Evolutionary conservation across 2,888 invertebrate species (phyloP).

Genomic region (Calameuta filiformis): DNA sequence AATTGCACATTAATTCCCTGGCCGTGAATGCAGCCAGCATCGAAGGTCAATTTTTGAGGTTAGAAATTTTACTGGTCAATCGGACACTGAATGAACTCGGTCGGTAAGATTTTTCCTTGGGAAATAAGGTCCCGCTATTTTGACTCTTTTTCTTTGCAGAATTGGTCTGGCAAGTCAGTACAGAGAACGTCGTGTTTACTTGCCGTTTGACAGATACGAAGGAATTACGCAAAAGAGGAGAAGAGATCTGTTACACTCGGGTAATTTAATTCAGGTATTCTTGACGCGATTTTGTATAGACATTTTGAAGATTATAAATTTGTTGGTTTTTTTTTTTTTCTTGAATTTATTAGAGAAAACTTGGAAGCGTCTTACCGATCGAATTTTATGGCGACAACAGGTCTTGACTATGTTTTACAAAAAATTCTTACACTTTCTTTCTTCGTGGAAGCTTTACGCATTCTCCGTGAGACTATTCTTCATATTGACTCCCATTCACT

Average conservation of each 20-base stretch:
- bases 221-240: constrained; percentile 29
- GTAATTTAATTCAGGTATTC: constrained; percentile 10
- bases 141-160: constrained; percentile 14
- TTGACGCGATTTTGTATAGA: not conserved
- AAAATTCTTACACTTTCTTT: constrained; percentile 30
- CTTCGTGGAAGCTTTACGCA: constrained; percentile 29
- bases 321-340: not conserved
- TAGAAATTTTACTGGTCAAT: not conserved
- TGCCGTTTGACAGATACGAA: constrained; percentile 17
- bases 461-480: constrained; percentile 24
- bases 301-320: not conserved
- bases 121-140: constrained; percentile 4
- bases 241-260: constrained; percentile 21
- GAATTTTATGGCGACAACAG: constrained; percentile 27
- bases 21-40: constrained; percentile 32
- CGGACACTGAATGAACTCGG: not conserved
- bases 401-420: constrained; percentile 32
- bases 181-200: constrained; percentile 25
- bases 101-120: not conserved
- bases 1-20: constrained; percentile 27
- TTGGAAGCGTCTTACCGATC: constrained; percentile 24
- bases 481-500: not conserved
- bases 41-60: constrained; percentile 37
- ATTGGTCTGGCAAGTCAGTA: constrained; percentile 34
- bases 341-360: constrained; percentile 4